phyloP scores from a whole-genome alignment of 1,140 invertebrate species.

The Eufriesea mexicana region DNA sequence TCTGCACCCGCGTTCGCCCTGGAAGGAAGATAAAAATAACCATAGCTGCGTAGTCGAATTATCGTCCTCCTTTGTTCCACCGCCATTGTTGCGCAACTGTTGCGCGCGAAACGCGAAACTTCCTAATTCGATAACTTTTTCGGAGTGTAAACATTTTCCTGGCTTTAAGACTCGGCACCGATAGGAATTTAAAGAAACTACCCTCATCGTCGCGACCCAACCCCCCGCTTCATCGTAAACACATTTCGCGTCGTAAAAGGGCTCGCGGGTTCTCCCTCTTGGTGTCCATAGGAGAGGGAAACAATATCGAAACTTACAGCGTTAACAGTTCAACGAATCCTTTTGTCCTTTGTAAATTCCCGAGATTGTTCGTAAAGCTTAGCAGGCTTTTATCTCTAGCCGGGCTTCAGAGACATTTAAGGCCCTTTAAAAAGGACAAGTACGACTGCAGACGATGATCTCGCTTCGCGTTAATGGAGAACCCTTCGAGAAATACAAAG shows the following conservation, averaged over 20 bases:
- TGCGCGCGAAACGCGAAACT: not conserved
- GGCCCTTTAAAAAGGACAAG: slow-evolving; percentile 39
- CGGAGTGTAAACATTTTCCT: not conserved
- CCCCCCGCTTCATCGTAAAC: not conserved
- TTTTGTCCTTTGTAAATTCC: slow-evolving; percentile 41
- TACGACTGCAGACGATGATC: slow-evolving; percentile 41
- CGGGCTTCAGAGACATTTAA: slow-evolving; percentile 32
- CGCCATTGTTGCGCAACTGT: not conserved
- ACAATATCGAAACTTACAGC: slow-evolving; percentile 29
- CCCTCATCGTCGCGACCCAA: no score
- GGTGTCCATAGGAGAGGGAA: not conserved
- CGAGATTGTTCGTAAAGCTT: slow-evolving; percentile 8
- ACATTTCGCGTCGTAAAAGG: not conserved
- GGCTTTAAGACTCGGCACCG: not conserved
- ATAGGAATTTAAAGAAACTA: not conserved
- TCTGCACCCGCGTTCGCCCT: no score
- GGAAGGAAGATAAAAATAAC: no score
- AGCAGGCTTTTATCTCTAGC: slow-evolving; percentile 12
- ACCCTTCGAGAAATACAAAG: slow-evolving; percentile 48
- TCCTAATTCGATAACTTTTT: not conserved
- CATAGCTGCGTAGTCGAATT: no score
- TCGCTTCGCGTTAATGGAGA: slow-evolving; percentile 51
- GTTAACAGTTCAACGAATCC: slow-evolving; percentile 25
- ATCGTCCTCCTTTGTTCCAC: no score
- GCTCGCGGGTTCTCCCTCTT: not conserved